Base-by-base conservation (phyloP, 2,797 vertebrate genomes). In the Valencia hispanica region DNA sequence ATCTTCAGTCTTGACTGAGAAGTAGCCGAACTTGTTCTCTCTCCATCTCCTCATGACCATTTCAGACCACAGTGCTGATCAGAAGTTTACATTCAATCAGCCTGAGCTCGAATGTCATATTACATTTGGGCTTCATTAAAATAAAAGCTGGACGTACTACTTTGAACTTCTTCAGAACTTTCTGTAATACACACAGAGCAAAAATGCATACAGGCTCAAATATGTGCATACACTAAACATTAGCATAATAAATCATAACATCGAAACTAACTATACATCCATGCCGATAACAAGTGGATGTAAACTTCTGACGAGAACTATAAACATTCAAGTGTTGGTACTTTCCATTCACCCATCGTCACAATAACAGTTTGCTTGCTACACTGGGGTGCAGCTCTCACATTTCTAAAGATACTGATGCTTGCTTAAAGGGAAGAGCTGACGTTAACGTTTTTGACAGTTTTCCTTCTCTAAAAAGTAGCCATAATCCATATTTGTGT, bases 381-480 rank as follows among this genome's bases (percentile, higher is more conserved):
- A 18, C 50, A 43, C n/a, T 43, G 66, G 65, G 25, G 65, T 41
- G 65, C 65, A 68, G 65, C 65, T 68, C n/a, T 68, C 36, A 27
- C 45, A 20, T 51, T 18, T 51, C 47, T 22, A 22, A 34, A 20
- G 45, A 22, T 50, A 48, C 45, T n/a, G 50, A 27, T 27, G 9
- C 25, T 55, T n/a, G 51, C 0, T 25, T 39, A 25, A 63, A 65
- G 20, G 61, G 20, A 34, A 65, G 7, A 25, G 10, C 11, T 25
- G 34, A 39, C 4, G 20, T 59, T 30, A 59, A 59, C 2, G 1
- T 65, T 10, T 65, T 65, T 39, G 9, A 65, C 20, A 36, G 61
- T 39, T 39, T 1, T 1, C 20, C 6, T 36, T 25, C 20, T 39
- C 34, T 12, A 12, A 65, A 65, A 39, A 3, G 57, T 20, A 14